Base-by-base conservation (phyloP, 2,888 invertebrate species). In the Suillia variegata region DNA sequence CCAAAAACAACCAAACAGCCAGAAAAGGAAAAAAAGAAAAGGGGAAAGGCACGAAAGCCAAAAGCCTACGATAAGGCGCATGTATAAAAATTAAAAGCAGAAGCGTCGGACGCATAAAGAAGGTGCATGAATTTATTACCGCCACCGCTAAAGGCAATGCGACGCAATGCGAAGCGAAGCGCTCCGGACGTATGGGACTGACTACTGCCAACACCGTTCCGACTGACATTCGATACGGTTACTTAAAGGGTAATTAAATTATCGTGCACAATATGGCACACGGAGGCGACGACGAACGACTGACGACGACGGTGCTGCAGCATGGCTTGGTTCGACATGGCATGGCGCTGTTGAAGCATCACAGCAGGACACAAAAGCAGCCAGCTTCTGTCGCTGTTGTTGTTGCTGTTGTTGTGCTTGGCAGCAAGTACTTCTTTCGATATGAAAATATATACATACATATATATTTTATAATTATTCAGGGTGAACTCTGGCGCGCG, bases 191-290 rank as follows among this genome's bases (percentile, higher is more conserved):
- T 10, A 26, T 10, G 26, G 10, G 26, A 26, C 26, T 26, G 26
- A 10, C 26, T 38, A 38, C 38, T 38, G n/a, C 26, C 10, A 6
- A 10, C 26, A 6, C 10, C 26, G n/a, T n/a, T n/a, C 5, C 26
- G 5, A 26, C 26, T 38, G 38, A 13, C 38, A 38, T 38, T 62
- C 60, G 63, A 65, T 76, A 76, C 69, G 79, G 75, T 79, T 77
- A 75, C 76, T 78, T 78, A 74, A 75, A 75, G 75, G 74, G 73
- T 78, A 79, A 79, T 79, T 79, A 78, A 77, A 77, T 75, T 72
- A 76, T 76, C 62, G 58, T 26, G 50, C 13, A 45, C 45, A 45
- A 45, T 45, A 45, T 45, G 45, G 34, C 33, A 33, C 55, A 20
- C 33, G 4, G 21, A 2, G 21, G 8, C 18, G 10, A n/a, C n/a